These are phyloP conservation scores for Steinernema scapterisci DNA, from an alignment of 2,888 invertebrate species.

Conservation along the genomic window DNA sequence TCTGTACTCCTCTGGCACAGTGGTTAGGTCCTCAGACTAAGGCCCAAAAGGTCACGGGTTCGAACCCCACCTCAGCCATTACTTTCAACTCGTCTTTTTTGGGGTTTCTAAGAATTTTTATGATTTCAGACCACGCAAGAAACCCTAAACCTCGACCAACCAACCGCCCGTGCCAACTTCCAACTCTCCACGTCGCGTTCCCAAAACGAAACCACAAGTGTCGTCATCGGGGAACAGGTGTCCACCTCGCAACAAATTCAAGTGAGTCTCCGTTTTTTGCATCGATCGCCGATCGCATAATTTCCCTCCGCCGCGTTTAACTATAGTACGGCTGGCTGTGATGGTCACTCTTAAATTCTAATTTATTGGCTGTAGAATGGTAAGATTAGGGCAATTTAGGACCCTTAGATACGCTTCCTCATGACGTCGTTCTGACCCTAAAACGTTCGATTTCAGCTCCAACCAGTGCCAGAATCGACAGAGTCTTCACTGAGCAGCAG, in stretches of 20 bases:
- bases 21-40: too few species aligned
- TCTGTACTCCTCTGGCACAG: too few species aligned
- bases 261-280: neutral
- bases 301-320: neutral
- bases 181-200: neutral
- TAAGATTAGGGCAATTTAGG: too few species aligned
- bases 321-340: too few species aligned
- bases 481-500: neutral
- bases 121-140: slow-evolving; percentile 1
- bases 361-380: too few species aligned
- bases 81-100: too few species aligned
- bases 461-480: neutral
- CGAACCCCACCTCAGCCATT: neutral
- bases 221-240: slow-evolving; percentile 10
- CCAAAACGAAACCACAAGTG: slow-evolving; percentile 7
- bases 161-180: neutral
- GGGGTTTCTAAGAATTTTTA: too few species aligned
- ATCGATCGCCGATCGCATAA: neutral
- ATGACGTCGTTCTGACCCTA: too few species aligned
- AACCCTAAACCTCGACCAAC: slow-evolving; percentile 19
- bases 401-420: too few species aligned
- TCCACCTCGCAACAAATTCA: neutral
- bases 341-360: too few species aligned
- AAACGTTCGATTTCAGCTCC: slow-evolving; percentile 1
- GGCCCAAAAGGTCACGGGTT: neutral